Conservation (phyloP, 2,888 invertebrate genomes). For the Standfussiana lucernea region DNA sequence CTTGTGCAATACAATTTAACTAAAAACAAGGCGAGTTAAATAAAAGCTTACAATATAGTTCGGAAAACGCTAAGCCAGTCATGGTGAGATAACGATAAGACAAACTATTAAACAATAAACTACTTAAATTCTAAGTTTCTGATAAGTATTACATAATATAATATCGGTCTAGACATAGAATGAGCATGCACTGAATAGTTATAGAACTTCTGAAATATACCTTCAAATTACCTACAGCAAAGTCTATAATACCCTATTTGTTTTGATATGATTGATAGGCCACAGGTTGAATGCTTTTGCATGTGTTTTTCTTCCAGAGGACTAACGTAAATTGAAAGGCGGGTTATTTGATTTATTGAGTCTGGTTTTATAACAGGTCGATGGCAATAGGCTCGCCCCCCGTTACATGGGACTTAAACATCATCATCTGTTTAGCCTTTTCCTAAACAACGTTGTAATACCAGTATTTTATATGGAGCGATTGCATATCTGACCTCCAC, state of each 20-base stretch:
- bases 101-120: neutral
- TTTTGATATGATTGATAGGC: constrained; percentile 3
- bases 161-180: constrained; percentile 9
- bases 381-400: neutral
- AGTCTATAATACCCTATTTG: neutral
- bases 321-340: neutral
- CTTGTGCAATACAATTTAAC: too few species aligned
- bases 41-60: too few species aligned
- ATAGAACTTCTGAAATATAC: neutral
- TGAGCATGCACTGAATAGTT: constrained; percentile 18
- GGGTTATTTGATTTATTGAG: neutral
- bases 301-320: neutral
- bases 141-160: neutral
- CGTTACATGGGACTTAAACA: neutral
- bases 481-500: neutral
- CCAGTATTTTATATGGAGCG: neutral
- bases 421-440: neutral
- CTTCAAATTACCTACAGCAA: neutral
- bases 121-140: neutral
- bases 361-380: neutral
- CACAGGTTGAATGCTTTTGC: neutral
- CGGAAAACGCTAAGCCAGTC: neutral
- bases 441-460: neutral
- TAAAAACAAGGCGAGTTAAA: too few species aligned
- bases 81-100: neutral